These are phyloP conservation scores for Burhinus bistriatus DNA, from an alignment of 2,113 vertebrate species.

Conservation along the genomic window DNA sequence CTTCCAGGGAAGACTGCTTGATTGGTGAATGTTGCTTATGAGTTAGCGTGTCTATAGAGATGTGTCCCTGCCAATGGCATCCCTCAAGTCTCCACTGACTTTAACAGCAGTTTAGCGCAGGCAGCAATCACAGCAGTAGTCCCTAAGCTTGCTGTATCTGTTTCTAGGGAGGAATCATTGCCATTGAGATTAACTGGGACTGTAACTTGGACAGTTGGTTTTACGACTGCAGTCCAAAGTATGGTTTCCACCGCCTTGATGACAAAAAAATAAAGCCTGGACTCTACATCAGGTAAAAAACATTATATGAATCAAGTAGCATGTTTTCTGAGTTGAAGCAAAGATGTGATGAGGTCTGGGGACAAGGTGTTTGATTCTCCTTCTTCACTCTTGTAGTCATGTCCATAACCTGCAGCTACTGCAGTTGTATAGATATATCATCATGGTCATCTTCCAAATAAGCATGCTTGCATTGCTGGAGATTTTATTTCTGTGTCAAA, in stretches of 20 bases:
- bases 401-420: neutral
- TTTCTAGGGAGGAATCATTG: slow-evolving; percentile 84
- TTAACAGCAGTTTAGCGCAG: too few species aligned
- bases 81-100: too few species aligned
- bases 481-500: neutral
- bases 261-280: slow-evolving; percentile 81
- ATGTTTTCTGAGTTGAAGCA: neutral
- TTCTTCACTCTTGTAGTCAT: neutral
- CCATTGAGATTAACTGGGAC: slow-evolving; percentile 87
- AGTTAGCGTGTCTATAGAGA: neutral
- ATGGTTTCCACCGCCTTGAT: slow-evolving; percentile 81
- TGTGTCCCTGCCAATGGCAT: neutral
- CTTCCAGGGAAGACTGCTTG: neutral
- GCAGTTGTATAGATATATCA: neutral
- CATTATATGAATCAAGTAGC: neutral
- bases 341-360: neutral
- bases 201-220: slow-evolving; percentile 80
- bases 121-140: too few species aligned
- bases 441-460: neutral
- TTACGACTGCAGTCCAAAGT: slow-evolving; percentile 74
- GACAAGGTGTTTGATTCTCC: neutral
- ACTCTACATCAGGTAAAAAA: slow-evolving; percentile 80
- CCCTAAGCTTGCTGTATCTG: neutral
- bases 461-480: neutral
- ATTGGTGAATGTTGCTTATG: neutral